Evolutionary conservation across 2,888 invertebrate species (phyloP), one percentile per base, ranked within the genome.

Genomic region (Ophioninae sp.): DNA sequence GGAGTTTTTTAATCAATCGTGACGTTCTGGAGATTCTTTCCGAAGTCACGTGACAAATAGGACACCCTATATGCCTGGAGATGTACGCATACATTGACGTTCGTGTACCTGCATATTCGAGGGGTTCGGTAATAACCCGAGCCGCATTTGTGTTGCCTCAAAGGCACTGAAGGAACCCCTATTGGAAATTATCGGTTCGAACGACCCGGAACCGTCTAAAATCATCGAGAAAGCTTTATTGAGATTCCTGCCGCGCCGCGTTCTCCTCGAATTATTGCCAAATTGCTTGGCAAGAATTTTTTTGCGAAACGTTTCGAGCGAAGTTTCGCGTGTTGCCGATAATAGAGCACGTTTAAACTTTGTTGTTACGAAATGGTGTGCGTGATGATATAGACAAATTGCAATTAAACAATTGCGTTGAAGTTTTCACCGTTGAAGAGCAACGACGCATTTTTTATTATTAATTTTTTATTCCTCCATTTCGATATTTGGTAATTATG

Each of bases 171-270:
- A 65, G 67, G 20, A 37, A 1, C 10, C 23, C 50, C 37, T 65
- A 79, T 57, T 76, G 50, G 56, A 30, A 79, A 79, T 65, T 73
- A 61, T 72, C 50, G 62, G 68, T 37, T 75, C 56, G 39, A 39
- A 10, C 41, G 74, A 59, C 41, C 57, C 67, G 76, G 76, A 76
- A 68, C 65, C 68, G n/a, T 30, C 57, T 44, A 68, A 39, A 67
- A 21, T 50, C 56, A 21, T 37, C 56, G 56, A 21, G 65, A 10
- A 57, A 65, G 44, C 50, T 50, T 68, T 23, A 44, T 50, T 50
- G 30, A 68, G 13, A 68, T 50, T 68, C 10, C 68, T 17, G n/a
- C 68, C 17, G 44, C 50, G 23, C 50, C 39, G 10, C 50, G 50
- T 7, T 2, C 68, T 7, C 68, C 13, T 7, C 17, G 2, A 50